phyloP scores from a whole-genome alignment of 2,797 vertebrate genomes.

The Sebastes hubbsi region DNA sequence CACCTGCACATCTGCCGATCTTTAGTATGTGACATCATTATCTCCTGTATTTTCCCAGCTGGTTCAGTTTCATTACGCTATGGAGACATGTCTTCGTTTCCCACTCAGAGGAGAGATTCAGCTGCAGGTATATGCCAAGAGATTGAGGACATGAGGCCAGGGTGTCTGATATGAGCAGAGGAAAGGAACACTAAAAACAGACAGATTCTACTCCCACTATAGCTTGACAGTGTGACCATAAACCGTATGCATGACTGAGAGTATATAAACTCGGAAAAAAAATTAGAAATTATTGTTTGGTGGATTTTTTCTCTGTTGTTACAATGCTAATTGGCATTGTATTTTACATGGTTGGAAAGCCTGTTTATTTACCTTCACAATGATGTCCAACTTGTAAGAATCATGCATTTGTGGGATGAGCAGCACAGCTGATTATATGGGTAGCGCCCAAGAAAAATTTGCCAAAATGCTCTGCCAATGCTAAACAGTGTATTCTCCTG shows the following conservation, averaged over 20 bases:
- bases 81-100: background rate
- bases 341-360: too few relatives aligned
- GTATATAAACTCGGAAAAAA: background rate
- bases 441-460: too few relatives aligned
- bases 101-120: background rate
- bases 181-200: conserved; percentile 1
- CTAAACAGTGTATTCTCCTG: too few relatives aligned
- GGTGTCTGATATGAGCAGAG: background rate
- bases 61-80: background rate
- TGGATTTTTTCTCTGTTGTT: too few relatives aligned
- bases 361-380: too few relatives aligned
- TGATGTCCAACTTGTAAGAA: too few relatives aligned
- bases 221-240: background rate
- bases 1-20: background rate
- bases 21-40: background rate
- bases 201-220: background rate
- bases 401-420: too few relatives aligned
- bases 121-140: background rate
- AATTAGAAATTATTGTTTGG: too few relatives aligned
- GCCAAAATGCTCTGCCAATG: too few relatives aligned
- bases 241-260: background rate
- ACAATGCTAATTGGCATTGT: too few relatives aligned
- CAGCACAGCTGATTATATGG: too few relatives aligned
- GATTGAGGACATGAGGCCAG: background rate
- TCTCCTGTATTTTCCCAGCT: background rate